Conservation (phyloP, 92 coral and sea anemone genomes). For the Palythoa grandiflora region DNA sequence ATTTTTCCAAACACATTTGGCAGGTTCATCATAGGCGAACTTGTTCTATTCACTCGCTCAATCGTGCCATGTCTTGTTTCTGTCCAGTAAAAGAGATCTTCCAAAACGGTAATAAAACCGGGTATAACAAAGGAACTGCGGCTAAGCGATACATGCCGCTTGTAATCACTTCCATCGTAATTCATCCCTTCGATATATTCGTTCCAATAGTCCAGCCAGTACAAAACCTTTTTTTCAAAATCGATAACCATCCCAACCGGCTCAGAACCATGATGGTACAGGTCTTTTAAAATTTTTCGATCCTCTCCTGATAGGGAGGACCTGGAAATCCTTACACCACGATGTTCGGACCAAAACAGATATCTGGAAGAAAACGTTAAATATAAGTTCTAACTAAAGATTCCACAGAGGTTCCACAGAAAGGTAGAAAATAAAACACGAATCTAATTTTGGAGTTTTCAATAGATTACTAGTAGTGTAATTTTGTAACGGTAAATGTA, state of each 20-base stretch:
- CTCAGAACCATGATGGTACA: neutral
- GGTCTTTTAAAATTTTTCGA: neutral
- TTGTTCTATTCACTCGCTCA: slow-evolving; percentile 26
- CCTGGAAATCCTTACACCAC: neutral
- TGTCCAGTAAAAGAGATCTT: slow-evolving; percentile 25
- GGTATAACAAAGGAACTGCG: neutral
- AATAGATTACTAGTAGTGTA: too few species aligned
- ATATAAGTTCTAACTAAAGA: neutral
- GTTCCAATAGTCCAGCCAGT: slow-evolving; percentile 16
- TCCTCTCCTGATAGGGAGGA: slow-evolving; percentile 36
- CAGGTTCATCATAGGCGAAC: neutral
- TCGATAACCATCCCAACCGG: slow-evolving; percentile 22
- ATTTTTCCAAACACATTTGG: slow-evolving; percentile 37
- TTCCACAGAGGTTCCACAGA: too few species aligned
- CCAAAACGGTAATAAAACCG: neutral
- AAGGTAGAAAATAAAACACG: too few species aligned
- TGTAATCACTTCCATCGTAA: slow-evolving; percentile 7
- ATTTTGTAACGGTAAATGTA: too few species aligned
- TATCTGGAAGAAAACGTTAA: neutral
- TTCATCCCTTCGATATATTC: neutral
- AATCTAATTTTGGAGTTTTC: too few species aligned
- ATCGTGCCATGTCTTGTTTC: neutral
- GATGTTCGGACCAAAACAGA: slow-evolving; percentile 23
- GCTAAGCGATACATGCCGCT: neutral
- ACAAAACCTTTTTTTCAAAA: slow-evolving; percentile 8